Evolutionary conservation across 2,113 vertebrate genomes (phyloP).

Genomic region (Rhipidura dahli): DNA sequence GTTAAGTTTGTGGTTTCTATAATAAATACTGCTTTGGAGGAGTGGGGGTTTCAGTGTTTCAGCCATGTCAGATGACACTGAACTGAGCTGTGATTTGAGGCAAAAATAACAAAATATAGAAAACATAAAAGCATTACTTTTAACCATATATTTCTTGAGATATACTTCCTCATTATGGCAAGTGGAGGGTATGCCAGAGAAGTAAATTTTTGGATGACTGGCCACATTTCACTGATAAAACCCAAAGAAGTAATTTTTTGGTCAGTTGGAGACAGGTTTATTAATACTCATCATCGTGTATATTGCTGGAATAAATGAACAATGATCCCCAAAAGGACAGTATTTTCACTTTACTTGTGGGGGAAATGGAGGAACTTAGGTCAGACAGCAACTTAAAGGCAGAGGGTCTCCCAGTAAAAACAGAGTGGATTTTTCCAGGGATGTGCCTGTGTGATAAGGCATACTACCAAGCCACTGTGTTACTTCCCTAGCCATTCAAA

Average conservation of each 20-base stretch:
- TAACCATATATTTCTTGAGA: slow-evolving; percentile 35
- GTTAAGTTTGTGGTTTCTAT: slow-evolving; percentile 67
- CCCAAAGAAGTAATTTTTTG: neutral
- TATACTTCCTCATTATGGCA: slow-evolving; percentile 14
- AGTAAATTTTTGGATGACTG: slow-evolving; percentile 15
- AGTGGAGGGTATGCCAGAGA: slow-evolving; percentile 2
- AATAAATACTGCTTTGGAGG: slow-evolving; percentile 59
- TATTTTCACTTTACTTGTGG: neutral
- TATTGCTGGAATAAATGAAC: neutral
- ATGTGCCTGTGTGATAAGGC: neutral
- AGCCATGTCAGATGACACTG: slow-evolving; percentile 39
- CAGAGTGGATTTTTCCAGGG: neutral
- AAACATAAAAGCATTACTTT: slow-evolving; percentile 53
- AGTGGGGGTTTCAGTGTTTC: slow-evolving; percentile 46
- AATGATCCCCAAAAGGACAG: neutral
- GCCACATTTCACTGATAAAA: slow-evolving; percentile 36
- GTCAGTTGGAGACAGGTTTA: neutral
- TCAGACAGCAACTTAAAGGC: neutral
- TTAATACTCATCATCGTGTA: neutral
- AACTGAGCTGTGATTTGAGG: slow-evolving; percentile 56
- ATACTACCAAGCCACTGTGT: neutral
- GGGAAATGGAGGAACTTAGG: neutral
- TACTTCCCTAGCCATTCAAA: neutral
- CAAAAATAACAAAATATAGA: slow-evolving; percentile 57
- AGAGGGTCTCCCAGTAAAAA: neutral